These are phyloP conservation scores for Desoria tigrina DNA, from an alignment of 2,888 invertebrate species.

Conservation along the genomic window DNA sequence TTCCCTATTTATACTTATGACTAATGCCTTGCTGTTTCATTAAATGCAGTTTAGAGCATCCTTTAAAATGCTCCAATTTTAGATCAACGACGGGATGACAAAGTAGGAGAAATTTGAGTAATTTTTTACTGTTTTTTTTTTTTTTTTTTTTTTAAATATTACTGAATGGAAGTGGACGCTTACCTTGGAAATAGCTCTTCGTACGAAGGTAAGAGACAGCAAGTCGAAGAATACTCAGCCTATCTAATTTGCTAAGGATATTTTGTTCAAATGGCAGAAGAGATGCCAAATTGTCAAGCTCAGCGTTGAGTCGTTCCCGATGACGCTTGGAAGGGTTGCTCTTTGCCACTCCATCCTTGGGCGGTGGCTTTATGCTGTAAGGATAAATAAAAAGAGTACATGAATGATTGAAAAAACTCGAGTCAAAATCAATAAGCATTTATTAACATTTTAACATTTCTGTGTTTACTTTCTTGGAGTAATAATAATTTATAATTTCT, in stretches of 20 bases:
- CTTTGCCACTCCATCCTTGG: conserved; percentile 91
- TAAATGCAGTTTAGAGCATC: no score
- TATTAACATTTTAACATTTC: conserved; percentile 1
- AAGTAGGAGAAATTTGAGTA: no score
- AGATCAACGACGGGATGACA: no score
- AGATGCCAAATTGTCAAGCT: conserved; percentile 93
- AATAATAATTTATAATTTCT: background rate
- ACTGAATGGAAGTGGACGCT: no score
- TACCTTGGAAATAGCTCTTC: conserved; percentile 99
- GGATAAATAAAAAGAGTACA: background rate
- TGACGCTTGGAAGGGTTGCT: conserved; percentile 98
- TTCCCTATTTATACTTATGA: no score
- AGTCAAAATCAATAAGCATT: no score
- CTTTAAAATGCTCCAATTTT: no score
- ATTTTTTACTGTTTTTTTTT: conserved; percentile 6
- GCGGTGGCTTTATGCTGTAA: conserved; percentile 88
- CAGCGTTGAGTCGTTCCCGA: conserved; percentile 95
- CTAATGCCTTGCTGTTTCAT: no score
- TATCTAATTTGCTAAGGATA: conserved; percentile 95
- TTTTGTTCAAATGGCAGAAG: conserved; percentile 95
- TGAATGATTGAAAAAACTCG: no score
- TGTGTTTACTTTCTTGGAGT: background rate
- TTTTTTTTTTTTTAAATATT: no score
- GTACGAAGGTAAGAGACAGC: conserved; percentile 98
- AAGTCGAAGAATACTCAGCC: conserved; percentile 93